phyloP scores from a whole-genome alignment of 2,888 invertebrate species.

The Troides helena region DNA sequence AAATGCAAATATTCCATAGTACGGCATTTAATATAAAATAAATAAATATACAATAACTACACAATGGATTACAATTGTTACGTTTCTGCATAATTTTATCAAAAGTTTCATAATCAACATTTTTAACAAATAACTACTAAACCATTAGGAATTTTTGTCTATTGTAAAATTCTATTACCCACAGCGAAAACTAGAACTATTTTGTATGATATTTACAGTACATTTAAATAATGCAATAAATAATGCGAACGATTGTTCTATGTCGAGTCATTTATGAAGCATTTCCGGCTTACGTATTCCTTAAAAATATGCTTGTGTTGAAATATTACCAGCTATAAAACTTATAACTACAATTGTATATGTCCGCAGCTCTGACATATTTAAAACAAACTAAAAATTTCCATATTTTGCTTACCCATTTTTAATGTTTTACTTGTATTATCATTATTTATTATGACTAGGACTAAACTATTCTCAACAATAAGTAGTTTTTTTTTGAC shows the following conservation, averaged over 20 bases:
- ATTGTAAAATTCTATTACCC: conserved; percentile 15
- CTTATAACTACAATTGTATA: too few relatives aligned
- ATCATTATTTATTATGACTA: too few relatives aligned
- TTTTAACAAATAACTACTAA: not conserved
- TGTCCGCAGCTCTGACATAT: too few relatives aligned
- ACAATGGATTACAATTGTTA: not conserved
- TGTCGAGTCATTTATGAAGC: not conserved
- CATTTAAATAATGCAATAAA: not conserved
- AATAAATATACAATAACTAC: not conserved
- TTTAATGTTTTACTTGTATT: too few relatives aligned
- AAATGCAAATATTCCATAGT: too few relatives aligned
- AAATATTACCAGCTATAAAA: too few relatives aligned
- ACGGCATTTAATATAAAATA: not conserved
- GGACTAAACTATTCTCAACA: too few relatives aligned
- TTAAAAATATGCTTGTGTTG: too few relatives aligned
- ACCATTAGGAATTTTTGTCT: not conserved
- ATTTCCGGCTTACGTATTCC: not conserved
- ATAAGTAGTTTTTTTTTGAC: too few relatives aligned
- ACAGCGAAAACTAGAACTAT: not conserved
- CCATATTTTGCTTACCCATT: too few relatives aligned
- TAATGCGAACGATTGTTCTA: not conserved
- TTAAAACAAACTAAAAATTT: too few relatives aligned
- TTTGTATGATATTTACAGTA: not conserved
- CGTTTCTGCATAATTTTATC: not conserved
- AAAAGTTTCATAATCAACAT: not conserved